Percentiles rank a stretch among this genome's conserved stretches.
Conservation (phyloP, 2,888 invertebrate species). For the Arge pagana region DNA sequence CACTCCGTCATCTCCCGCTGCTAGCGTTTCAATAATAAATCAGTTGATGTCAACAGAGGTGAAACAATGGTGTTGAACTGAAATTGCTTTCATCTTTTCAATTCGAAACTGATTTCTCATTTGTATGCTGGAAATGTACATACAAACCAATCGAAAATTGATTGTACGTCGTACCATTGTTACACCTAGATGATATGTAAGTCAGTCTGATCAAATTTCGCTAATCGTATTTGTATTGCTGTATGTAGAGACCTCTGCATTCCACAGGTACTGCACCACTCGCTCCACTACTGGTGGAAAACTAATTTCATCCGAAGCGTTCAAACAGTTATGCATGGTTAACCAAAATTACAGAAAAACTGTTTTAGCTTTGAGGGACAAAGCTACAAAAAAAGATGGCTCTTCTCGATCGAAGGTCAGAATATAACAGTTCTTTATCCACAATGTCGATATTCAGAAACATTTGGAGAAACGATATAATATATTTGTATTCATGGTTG, state of each 20-base stretch:
- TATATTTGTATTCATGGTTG: too few relatives aligned
- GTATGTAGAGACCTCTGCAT: slow-evolving; percentile 12
- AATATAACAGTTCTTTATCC: slow-evolving; percentile 8
- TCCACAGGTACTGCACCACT: slow-evolving; percentile 14
- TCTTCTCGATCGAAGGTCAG: neutral
- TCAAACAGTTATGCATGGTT: slow-evolving; percentile 10
- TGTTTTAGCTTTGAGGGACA: neutral
- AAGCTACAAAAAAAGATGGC: neutral
- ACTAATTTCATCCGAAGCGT: slow-evolving; percentile 15
- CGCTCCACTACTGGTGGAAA: slow-evolving; percentile 14
- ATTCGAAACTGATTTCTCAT: slow-evolving; percentile 2
- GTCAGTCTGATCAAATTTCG: neutral
- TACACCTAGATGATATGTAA: slow-evolving; percentile 4
- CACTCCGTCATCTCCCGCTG: slow-evolving; percentile 23
- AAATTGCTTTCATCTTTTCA: neutral
- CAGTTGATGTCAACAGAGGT: slow-evolving; percentile 5
- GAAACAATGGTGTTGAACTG: slow-evolving; percentile 1
- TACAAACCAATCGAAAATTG: slow-evolving; percentile 5
- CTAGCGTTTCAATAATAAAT: slow-evolving; percentile 15
- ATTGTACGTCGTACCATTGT: slow-evolving; percentile 9
- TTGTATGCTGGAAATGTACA: neutral
- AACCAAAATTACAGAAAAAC: slow-evolving; percentile 13
- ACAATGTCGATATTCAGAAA: too few relatives aligned
- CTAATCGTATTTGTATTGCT: slow-evolving; percentile 7
- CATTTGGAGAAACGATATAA: too few relatives aligned